phyloP scores from a whole-genome alignment of 2,113 vertebrate genomes.

The Tupaia tana region DNA sequence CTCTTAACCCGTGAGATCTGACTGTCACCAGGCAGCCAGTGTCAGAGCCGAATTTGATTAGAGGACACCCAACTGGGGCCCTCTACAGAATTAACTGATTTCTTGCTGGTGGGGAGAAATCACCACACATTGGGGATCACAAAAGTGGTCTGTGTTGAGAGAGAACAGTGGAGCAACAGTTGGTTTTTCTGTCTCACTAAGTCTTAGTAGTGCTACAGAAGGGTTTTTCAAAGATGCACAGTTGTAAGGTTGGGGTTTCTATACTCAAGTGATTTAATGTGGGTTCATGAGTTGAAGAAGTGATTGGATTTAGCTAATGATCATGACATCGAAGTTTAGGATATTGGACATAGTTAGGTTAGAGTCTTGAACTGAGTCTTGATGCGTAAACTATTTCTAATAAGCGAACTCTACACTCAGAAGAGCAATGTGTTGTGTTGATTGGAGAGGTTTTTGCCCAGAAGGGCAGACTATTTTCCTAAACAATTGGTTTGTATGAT shows the following conservation, averaged over 20 bases:
- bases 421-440: background rate
- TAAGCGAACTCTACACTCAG: background rate
- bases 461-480: background rate
- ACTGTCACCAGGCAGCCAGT: no score
- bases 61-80: no score
- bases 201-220: background rate
- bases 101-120: no score
- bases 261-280: background rate
- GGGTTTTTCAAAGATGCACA: background rate
- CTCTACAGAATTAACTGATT: no score
- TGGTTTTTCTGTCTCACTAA: background rate
- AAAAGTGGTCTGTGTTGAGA: no score
- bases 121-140: no score
- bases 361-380: background rate
- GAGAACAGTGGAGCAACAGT: no score
- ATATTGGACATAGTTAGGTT: background rate
- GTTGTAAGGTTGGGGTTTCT: background rate
- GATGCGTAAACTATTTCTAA: background rate
- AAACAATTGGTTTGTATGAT: background rate
- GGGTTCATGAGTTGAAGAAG: background rate
- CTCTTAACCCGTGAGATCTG: no score
- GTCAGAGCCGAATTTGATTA: no score
- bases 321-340: background rate
- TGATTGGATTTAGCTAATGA: background rate
- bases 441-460: background rate